A percentile compares a stretch with the other conserved stretches of the same genome.
These are phyloP conservation scores for Solea solea DNA, from an alignment of 2,113 vertebrate species.

Conservation along the genomic window DNA sequence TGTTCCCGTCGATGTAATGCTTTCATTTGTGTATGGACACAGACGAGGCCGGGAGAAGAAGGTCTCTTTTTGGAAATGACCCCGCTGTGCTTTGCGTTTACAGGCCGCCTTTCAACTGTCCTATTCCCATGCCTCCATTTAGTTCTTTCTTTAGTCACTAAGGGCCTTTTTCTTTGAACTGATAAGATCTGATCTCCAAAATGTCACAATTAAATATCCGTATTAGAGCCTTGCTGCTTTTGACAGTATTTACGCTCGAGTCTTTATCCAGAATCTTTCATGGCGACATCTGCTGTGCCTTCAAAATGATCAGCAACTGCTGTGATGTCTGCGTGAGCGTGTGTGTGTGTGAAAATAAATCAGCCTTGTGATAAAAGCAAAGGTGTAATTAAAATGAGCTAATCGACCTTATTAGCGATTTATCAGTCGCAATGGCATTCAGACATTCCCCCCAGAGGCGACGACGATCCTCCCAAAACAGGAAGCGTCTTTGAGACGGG, in stretches of 20 bases:
- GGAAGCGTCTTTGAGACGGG: slow-evolving; percentile 54
- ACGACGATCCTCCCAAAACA: slow-evolving; percentile 37
- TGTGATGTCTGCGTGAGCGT: background rate
- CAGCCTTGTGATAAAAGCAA: slow-evolving; percentile 45
- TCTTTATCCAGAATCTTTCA: slow-evolving; percentile 34
- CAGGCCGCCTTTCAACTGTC: slow-evolving; percentile 24
- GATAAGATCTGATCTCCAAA: slow-evolving; percentile 21
- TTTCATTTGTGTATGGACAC: slow-evolving; percentile 24
- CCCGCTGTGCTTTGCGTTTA: slow-evolving; percentile 38
- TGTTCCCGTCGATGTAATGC: slow-evolving; percentile 10
- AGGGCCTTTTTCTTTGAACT: slow-evolving; percentile 2
- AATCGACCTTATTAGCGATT: slow-evolving; percentile 67
- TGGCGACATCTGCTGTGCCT: background rate
- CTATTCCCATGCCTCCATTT: slow-evolving; percentile 22
- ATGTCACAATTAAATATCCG: slow-evolving; percentile 6
- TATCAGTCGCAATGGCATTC: slow-evolving; percentile 46
- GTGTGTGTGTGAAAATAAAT: slow-evolving; percentile 44
- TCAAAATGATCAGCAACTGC: slow-evolving; percentile 33
- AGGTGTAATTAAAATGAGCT: slow-evolving; percentile 65
- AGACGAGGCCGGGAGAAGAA: slow-evolving; percentile 22
- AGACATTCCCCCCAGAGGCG: slow-evolving; percentile 42
- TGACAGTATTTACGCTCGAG: slow-evolving; percentile 22
- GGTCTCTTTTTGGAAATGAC: background rate
- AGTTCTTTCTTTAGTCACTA: slow-evolving; percentile 34
- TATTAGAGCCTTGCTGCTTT: slow-evolving; percentile 34